These are phyloP conservation scores for Gorsachius magnificus DNA, from an alignment of 2,797 vertebrate genomes.

Conservation along the genomic window DNA sequence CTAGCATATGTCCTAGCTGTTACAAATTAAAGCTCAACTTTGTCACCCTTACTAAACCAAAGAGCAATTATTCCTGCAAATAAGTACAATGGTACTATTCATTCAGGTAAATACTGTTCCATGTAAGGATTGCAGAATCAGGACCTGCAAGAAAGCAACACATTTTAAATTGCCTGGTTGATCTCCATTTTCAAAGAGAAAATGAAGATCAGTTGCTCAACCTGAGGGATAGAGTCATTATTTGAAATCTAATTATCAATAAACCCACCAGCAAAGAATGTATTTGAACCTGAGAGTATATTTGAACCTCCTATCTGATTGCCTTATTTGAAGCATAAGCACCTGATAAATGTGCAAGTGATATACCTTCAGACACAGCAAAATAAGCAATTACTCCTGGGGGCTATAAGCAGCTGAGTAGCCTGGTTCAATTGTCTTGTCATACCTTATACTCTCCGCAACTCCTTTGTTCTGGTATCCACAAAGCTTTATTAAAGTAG, in stretches of 20 bases:
- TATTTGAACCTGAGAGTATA: not conserved
- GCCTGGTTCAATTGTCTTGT: conserved; percentile 32
- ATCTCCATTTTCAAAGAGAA: conserved; percentile 28
- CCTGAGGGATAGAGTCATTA: not conserved
- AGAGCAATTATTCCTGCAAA: conserved; percentile 45
- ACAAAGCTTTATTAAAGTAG: conserved; percentile 66
- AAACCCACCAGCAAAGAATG: not conserved
- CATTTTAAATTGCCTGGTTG: conserved; percentile 7
- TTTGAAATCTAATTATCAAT: too few species aligned
- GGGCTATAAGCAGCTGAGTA: not conserved
- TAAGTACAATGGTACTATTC: conserved; percentile 56
- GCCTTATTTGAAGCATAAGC: not conserved
- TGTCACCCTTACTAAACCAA: conserved; percentile 50
- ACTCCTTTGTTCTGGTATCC: conserved; percentile 39
- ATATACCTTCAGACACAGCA: conserved; percentile 6
- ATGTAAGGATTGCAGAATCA: not conserved
- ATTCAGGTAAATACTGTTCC: conserved; percentile 40
- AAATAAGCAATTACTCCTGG: conserved; percentile 1
- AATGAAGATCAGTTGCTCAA: conserved; percentile 16
- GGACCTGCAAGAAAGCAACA: not conserved
- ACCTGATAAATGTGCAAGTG: not conserved
- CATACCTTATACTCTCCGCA: conserved; percentile 6
- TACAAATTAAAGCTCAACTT: conserved; percentile 58
- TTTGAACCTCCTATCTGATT: not conserved
- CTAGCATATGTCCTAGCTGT: conserved; percentile 49